Base-by-base conservation (phyloP, 1,140 invertebrate genomes). In the Drosophila sp. region DNA sequence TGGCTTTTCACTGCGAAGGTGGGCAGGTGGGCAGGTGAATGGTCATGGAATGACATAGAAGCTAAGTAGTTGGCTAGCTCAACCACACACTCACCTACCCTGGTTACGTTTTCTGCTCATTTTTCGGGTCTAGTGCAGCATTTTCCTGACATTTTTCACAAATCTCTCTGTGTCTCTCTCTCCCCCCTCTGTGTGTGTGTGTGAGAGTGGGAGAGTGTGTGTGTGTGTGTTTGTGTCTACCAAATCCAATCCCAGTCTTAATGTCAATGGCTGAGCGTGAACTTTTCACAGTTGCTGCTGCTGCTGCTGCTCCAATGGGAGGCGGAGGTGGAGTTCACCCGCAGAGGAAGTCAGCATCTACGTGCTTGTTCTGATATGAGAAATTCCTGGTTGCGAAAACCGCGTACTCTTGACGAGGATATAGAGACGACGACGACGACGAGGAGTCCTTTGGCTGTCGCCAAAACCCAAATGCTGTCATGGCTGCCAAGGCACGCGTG, bases 61-160 rank as follows among this genome's bases (percentile, higher is more conserved):
- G 40, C 63, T 50, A 50, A 50, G 44, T 50, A 62, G 44, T 56
- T 32, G 17, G 11, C 32, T 54, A 27, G 50, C 27, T 25, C 10
- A 29, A 44, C 47, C 33, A 41, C 61, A 72, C 41, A 79, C 80
- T 87, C 58, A 89, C 84, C 84, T 83, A 72, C 72, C 72, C 69
- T 70, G 66, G 44, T 62, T 80, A 74, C 57, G 60, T 77, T 79
- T 76, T 66, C 71, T 64, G 56, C 67, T 80, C 83, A 89, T 89
- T 89, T 86, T 77, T 83, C 67, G 50, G 60, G 40, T 77, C 40
- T 64, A 55, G 55, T 61, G 35, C 66, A 69, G 74, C 47, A 32
- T 60, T 50, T 44, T 44, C 66, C 66, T 87, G 83, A 87, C 83
- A 87, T 87, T 79, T 89, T 89, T 89, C 76, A 69, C 83, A 89